These are phyloP conservation scores for Ceuthmochares aereus DNA, from an alignment of 2,113 vertebrate species.

Conservation along the genomic window DNA sequence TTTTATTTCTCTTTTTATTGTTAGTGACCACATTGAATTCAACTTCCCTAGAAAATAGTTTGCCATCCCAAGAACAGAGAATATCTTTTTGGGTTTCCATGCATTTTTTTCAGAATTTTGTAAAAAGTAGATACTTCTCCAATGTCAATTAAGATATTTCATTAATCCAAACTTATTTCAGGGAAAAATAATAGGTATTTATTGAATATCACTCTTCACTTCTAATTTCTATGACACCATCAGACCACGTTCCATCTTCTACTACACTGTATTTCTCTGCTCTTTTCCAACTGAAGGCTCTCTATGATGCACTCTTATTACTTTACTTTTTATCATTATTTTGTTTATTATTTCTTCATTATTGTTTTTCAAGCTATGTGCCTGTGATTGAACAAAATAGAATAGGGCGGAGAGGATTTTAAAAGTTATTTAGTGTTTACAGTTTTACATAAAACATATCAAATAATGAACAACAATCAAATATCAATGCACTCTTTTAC, in stretches of 20 bases:
- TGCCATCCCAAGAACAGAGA: background rate
- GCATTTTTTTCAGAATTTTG: background rate
- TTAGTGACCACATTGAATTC: background rate
- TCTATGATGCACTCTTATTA: rapidly evolving
- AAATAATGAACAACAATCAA: constrained; percentile 42
- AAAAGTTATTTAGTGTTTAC: background rate
- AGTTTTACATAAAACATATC: constrained; percentile 36
- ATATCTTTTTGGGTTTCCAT: background rate
- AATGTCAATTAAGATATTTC: background rate
- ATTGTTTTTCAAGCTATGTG: background rate
- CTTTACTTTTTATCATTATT: background rate
- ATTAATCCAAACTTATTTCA: background rate
- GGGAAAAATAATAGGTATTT: background rate
- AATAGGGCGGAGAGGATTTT: rapidly evolving
- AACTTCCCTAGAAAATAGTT: background rate
- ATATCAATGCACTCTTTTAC: background rate
- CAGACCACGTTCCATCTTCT: background rate
- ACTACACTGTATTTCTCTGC: background rate
- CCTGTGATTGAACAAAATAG: background rate
- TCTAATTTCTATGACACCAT: background rate
- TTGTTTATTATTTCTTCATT: background rate
- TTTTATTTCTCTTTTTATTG: background rate
- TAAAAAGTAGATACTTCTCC: background rate
- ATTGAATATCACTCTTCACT: background rate
- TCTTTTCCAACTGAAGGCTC: background rate